Percentiles rank a stretch among this genome's conserved stretches.
Evolutionary conservation across 2,888 invertebrate genomes (phyloP).

Genomic region (Lycophotia porphyrea): DNA sequence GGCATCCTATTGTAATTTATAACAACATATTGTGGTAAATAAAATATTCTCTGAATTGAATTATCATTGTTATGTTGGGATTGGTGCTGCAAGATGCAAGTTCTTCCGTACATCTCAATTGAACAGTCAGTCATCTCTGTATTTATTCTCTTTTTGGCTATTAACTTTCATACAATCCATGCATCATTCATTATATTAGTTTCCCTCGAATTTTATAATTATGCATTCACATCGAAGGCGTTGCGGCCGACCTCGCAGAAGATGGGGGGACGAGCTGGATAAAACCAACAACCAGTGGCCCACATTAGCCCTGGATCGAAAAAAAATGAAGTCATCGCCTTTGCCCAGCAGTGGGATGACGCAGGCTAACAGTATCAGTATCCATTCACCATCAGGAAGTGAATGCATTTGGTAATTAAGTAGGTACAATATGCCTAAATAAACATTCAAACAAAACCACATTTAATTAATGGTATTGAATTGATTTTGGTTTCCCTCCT

Average conservation of each 20-base stretch:
- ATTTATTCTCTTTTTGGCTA: neutral
- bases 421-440: neutral
- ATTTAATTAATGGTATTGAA: constrained; percentile 30
- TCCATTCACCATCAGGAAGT: neutral
- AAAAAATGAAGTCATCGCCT: no score
- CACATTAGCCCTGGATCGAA: no score
- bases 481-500: constrained; percentile 29
- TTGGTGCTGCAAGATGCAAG: neutral
- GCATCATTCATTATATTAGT: neutral
- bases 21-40: neutral
- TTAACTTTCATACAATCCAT: constrained; percentile 3
- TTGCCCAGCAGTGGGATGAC: no score
- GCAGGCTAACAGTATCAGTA: no score
- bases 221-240: no score
- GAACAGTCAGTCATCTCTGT: neutral
- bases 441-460: constrained; percentile 14
- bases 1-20: neutral
- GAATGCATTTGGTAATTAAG: neutral
- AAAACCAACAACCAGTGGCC: no score
- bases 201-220: neutral
- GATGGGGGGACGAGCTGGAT: no score
- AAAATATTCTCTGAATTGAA: neutral
- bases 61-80: neutral
- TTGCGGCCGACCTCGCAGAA: no score
- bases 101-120: neutral